Conservation (phyloP, 2,113 vertebrate species). For the Struthidea cinerea region DNA sequence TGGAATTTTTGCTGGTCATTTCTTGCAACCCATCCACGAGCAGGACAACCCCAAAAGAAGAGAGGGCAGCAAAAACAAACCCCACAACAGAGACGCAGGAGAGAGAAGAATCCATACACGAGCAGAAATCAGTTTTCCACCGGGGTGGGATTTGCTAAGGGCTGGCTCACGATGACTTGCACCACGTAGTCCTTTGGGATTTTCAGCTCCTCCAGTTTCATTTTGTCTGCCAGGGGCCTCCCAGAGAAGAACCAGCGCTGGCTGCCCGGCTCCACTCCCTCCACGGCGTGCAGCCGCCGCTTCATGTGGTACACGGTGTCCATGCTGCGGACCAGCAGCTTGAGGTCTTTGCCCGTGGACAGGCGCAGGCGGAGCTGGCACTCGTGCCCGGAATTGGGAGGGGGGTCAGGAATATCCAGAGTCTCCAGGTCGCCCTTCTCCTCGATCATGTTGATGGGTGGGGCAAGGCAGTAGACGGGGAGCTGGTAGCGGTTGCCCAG, state of each 20-base stretch:
- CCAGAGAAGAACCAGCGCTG: constrained; percentile 99
- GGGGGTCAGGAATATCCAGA: constrained; percentile 78
- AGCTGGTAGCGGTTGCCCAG: constrained; percentile 98
- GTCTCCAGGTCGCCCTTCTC: constrained; percentile 89
- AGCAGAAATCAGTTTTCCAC: constrained; percentile 82
- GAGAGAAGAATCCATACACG: background rate
- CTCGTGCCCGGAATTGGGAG: constrained; percentile 85
- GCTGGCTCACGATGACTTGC: constrained; percentile 97
- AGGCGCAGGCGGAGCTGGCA: constrained; percentile 93
- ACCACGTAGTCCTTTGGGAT: constrained; percentile 98
- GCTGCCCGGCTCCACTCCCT: constrained; percentile 82
- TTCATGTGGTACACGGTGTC: constrained; percentile 97
- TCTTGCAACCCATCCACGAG: constrained; percentile 68
- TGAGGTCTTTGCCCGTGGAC: constrained; percentile 93
- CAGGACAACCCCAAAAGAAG: constrained; percentile 15
- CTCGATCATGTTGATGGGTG: constrained; percentile 98
- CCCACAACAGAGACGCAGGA: constrained; percentile 50
- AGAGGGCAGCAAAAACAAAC: constrained; percentile 59
- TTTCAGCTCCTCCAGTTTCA: constrained; percentile 95
- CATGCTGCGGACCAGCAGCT: constrained; percentile 85
- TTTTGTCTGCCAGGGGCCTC: constrained; percentile 92
- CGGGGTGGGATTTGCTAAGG: constrained; percentile 79
- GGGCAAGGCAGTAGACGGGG: constrained; percentile 93
- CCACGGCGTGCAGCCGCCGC: constrained; percentile 83
- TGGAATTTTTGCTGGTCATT: constrained; percentile 76